phyloP scores from a whole-genome alignment of 2,888 invertebrate genomes.

The Oligia strigilis region DNA sequence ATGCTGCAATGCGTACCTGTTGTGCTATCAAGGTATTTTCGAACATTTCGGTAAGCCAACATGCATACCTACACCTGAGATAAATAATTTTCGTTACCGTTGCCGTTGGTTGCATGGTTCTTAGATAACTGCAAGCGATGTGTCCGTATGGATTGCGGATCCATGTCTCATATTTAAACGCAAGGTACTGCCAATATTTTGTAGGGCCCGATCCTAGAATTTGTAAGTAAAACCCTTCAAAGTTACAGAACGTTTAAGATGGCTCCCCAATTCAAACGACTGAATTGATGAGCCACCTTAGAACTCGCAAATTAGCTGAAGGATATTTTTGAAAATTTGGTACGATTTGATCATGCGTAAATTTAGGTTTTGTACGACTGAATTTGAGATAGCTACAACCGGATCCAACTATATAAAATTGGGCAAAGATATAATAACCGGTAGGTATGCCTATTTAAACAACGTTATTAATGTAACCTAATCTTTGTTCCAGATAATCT shows the following conservation, averaged over 20 bases:
- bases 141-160: background rate
- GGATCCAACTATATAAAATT: background rate
- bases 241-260: background rate
- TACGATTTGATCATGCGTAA: too few relatives aligned
- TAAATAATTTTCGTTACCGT: background rate
- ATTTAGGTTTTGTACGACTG: too few relatives aligned
- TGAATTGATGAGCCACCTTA: background rate
- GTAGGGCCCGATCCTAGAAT: too few relatives aligned
- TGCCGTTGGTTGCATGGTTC: background rate
- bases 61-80: background rate
- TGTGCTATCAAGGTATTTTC: constrained; percentile 2
- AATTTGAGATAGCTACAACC: background rate
- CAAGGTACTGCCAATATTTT: too few relatives aligned
- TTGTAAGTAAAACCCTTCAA: background rate
- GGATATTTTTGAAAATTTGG: too few relatives aligned
- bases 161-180: background rate
- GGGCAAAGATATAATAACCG: background rate
- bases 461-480: constrained; percentile 10
- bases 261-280: background rate
- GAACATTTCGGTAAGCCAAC: background rate
- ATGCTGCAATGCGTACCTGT: constrained; percentile 11
- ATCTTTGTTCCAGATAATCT: constrained; percentile 80
- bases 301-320: too few relatives aligned
- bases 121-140: background rate
- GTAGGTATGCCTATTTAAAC: background rate